Conservation (phyloP, 2,888 invertebrate species). For the Hymenopus coronatus region DNA sequence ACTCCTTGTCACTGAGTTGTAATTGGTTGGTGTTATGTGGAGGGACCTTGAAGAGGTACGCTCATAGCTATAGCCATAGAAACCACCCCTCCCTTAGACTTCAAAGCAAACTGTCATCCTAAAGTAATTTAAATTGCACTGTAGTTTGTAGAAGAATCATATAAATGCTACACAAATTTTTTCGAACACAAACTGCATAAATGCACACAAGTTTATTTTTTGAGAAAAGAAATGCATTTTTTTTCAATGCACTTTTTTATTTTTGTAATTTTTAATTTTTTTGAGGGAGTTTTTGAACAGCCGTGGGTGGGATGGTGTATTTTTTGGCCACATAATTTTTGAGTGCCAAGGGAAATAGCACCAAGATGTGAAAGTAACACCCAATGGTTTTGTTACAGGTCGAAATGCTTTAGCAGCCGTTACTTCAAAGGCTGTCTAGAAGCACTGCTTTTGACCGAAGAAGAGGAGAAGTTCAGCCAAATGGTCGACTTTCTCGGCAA, state of each 20-base stretch:
- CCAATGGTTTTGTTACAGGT: constrained; percentile 55
- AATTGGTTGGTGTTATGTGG: too few relatives aligned
- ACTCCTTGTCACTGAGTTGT: too few relatives aligned
- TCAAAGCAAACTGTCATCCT: too few relatives aligned
- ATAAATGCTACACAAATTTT: not conserved
- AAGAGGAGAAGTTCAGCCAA: constrained; percentile 72
- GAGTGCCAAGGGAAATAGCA: not conserved
- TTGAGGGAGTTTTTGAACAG: not conserved
- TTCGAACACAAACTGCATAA: not conserved
- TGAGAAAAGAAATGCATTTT: not conserved
- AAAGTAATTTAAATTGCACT: too few relatives aligned
- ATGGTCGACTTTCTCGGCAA: constrained; percentile 78
- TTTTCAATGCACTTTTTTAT: not conserved
- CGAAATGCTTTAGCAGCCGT: constrained; percentile 74
- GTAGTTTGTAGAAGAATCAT: too few relatives aligned
- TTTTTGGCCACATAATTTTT: not conserved
- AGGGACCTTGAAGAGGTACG: too few relatives aligned
- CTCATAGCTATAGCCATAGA: too few relatives aligned
- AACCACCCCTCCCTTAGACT: too few relatives aligned
- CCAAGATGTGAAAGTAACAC: not conserved
- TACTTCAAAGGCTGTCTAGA: constrained; percentile 80
- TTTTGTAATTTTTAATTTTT: not conserved
- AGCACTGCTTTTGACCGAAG: constrained; percentile 72
- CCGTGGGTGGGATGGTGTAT: not conserved
- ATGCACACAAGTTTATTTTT: not conserved